Evolutionary conservation across 2,888 invertebrate species (phyloP).

Genomic region (Melikaiella ostensackeni): DNA sequence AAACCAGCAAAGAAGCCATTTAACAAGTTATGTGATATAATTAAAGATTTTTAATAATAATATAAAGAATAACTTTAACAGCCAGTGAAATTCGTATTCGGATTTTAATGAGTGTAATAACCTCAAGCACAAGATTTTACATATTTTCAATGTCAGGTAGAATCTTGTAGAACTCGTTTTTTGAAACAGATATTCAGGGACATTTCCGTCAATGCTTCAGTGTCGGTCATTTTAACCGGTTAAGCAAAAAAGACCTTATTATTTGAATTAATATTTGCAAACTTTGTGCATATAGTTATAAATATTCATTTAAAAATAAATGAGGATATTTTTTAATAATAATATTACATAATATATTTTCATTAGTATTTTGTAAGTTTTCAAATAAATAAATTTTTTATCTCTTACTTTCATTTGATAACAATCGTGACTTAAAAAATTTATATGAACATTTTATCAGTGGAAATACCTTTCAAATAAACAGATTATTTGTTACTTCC

Average conservation of each 20-base stretch:
- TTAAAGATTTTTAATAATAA: neutral
- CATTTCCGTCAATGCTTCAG: slow-evolving; percentile 1
- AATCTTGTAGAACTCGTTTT: neutral
- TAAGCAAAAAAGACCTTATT: neutral
- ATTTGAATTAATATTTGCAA: neutral
- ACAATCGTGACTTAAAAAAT: too few species aligned
- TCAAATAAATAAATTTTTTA: neutral
- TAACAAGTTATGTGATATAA: too few species aligned
- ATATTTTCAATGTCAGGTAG: neutral
- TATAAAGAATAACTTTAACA: neutral
- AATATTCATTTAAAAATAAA: too few species aligned
- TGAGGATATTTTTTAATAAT: too few species aligned
- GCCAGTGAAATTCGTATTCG: neutral
- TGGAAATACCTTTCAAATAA: neutral
- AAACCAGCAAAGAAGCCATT: too few species aligned
- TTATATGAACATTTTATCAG: neutral
- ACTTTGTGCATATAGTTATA: neutral
- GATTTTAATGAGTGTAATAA: neutral
- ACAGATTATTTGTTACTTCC: neutral
- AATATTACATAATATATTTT: too few species aligned
- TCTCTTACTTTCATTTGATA: too few species aligned
- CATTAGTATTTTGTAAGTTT: too few species aligned
- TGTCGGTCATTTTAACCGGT: neutral
- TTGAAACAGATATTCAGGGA: neutral
- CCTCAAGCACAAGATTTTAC: neutral